Evolutionary conservation across 2,888 invertebrate genomes (phyloP).

Genomic region (Tuta absoluta): DNA sequence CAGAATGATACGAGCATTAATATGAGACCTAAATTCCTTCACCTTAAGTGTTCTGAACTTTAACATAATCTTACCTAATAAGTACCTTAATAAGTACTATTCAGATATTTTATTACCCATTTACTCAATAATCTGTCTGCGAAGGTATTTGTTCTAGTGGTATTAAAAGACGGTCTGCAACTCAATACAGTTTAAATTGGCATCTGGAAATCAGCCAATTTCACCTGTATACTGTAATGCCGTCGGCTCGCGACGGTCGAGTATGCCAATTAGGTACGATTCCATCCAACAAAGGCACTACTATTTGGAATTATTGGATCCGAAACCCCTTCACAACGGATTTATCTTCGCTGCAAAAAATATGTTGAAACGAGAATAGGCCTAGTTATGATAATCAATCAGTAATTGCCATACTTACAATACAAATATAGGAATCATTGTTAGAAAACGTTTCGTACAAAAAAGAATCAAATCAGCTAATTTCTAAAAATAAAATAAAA

Average conservation of each 20-base stretch:
- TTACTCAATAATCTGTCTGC: not conserved
- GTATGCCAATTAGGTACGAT: slow-evolving; percentile 17
- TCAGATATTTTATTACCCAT: not conserved
- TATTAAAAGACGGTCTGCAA: slow-evolving; percentile 1
- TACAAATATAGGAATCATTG: too few relatives aligned
- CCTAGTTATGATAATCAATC: not conserved
- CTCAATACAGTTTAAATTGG: slow-evolving; percentile 1
- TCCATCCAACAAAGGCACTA: not conserved
- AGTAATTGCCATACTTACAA: not conserved
- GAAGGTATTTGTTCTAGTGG: not conserved
- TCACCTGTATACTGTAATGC: slow-evolving; percentile 9
- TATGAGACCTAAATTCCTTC: slow-evolving; percentile 1
- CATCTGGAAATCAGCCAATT: slow-evolving; percentile 26
- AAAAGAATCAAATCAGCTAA: too few relatives aligned
- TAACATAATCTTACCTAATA: slow-evolving; percentile 1
- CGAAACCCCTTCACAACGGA: slow-evolving; percentile 2
- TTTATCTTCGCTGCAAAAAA: not conserved
- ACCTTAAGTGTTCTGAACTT: not conserved
- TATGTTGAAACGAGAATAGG: not conserved
- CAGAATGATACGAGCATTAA: not conserved
- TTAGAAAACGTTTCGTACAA: too few relatives aligned
- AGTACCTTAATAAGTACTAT: not conserved
- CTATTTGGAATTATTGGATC: slow-evolving; percentile 11
- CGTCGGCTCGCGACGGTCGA: slow-evolving; percentile 8
- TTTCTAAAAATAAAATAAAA: not conserved